Evolutionary conservation across 1,140 invertebrate species (phyloP).

Genomic region (Antheraea pernyi): DNA sequence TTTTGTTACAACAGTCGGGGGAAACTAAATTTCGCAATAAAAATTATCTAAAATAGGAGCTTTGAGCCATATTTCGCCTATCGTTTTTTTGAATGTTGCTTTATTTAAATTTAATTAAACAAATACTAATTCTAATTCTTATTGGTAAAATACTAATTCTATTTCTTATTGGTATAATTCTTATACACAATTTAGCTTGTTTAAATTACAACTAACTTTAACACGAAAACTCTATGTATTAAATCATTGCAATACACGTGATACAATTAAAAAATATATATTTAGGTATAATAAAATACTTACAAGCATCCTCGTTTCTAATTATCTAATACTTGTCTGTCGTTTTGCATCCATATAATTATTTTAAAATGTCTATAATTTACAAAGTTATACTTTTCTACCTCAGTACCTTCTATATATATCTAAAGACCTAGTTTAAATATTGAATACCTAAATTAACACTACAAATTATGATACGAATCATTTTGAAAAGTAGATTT

Average conservation of each 20-base stretch:
- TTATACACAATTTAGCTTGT: too few species aligned
- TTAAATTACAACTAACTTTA: too few species aligned
- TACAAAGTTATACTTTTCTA: not conserved
- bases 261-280: not conserved
- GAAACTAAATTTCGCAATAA: too few species aligned
- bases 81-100: too few species aligned
- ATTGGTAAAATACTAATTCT: too few species aligned
- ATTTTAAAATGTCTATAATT: not conserved
- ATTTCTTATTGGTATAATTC: too few species aligned
- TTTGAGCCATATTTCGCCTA: too few species aligned
- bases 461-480: not conserved
- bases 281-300: slow-evolving; percentile 5
- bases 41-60: too few species aligned
- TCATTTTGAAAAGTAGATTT: too few species aligned
- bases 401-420: not conserved
- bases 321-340: not conserved
- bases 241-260: not conserved
- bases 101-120: too few species aligned
- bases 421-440: not conserved
- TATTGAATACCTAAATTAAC: not conserved
- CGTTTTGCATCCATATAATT: not conserved
- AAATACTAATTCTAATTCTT: too few species aligned
- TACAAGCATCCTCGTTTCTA: slow-evolving; percentile 6
- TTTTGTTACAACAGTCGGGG: too few species aligned
- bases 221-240: not conserved